Evolutionary conservation across 2,113 vertebrate species (phyloP), one percentile per base, ranked within the genome.

Genomic region (Lophius piscatorius): DNA sequence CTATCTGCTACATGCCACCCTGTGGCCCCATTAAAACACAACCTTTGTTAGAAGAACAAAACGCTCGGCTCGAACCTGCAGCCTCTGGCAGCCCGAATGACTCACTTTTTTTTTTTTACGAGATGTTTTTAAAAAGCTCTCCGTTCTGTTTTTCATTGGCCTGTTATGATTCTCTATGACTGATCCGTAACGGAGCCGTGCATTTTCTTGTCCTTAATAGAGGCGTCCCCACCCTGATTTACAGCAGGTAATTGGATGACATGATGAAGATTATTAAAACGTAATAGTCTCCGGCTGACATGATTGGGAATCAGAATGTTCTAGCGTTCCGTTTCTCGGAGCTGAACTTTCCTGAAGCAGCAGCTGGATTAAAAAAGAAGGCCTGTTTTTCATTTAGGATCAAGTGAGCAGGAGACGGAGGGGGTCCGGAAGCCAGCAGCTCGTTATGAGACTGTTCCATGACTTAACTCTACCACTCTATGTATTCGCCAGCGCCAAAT

Each of bases 31-130:
- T 67, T 36, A 66, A 66, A 67, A 65, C 6, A 14, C 65, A 63
- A 34, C 70, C 70, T 74, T 70, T 66, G 64, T 80, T 66, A 57
- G 46, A 80, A 75, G 55, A 36, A 34, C 65, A 64, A 54, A 7
- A 36, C 22, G 38, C 47, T 36, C 38, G 70, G 63, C 48, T 41
- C 2, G 10, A 31, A 28, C 21, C 13, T 1, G 4, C 10, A 33
- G 59, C 12, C 18, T 78, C n/a, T n/a, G n/a, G n/a, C n/a, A n/a
- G n/a, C n/a, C n/a, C n/a, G n/a, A n/a, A n/a, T 58, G 63, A 28
- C 2, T 5, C 64, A 44, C 23, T 59, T 21, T 16, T 45, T 55
- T 42, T 34, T 34, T 48, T 73, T 69, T 45, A 61, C 18, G 45
- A 65, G 68, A 13, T 33, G 3, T 22, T 39, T 61, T 42, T 31